Evolutionary conservation across 2,113 vertebrate species (phyloP).

Genomic region (Odobenus rosmarus): DNA sequence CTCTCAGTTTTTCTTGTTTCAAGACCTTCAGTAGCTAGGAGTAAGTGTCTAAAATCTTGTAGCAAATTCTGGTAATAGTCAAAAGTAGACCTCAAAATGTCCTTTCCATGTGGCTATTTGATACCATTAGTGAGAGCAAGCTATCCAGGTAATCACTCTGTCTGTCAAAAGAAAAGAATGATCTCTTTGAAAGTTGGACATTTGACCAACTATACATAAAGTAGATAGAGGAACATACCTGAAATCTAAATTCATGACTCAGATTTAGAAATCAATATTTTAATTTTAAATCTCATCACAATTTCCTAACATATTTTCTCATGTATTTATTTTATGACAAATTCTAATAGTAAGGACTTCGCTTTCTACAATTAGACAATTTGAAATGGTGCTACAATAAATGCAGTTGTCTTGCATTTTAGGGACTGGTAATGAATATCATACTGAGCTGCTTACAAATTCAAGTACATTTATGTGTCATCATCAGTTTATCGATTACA

Average conservation of each 20-base stretch:
- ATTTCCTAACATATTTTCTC: not conserved
- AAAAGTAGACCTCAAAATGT: not conserved
- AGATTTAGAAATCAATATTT: not conserved
- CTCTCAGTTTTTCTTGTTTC: not conserved
- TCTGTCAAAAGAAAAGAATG: not conserved
- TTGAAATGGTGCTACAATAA: not conserved
- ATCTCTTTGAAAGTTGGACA: not conserved
- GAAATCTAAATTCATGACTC: not conserved
- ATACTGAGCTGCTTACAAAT: not conserved
- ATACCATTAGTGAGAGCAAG: not conserved
- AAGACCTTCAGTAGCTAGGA: not conserved
- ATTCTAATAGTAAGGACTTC: not conserved
- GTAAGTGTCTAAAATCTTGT: not conserved
- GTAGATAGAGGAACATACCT: not conserved
- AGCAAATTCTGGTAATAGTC: not conserved
- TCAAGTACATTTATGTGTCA: not conserved
- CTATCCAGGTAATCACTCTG: not conserved
- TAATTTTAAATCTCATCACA: not conserved
- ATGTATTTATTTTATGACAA: not conserved
- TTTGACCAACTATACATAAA: not conserved
- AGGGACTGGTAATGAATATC: not conserved
- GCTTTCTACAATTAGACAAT: not conserved
- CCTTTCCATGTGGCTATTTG: not conserved
- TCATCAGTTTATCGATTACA: not conserved
- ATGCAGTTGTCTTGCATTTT: not conserved